phyloP scores from a whole-genome alignment of 2,888 invertebrate genomes.

The Byasa hedistus region DNA sequence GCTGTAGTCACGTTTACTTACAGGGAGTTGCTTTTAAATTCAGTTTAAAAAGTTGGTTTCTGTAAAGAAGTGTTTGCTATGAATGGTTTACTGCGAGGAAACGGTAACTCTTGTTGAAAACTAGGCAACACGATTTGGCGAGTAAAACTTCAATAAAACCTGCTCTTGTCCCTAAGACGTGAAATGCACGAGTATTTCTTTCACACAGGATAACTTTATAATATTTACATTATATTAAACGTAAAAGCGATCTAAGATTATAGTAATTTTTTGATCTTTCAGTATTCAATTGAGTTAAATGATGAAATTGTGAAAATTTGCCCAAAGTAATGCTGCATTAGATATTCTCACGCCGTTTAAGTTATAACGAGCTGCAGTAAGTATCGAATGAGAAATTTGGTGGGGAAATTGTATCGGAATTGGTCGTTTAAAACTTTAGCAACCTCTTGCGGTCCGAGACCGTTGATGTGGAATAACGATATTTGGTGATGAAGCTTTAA shows the following conservation, averaged over 20 bases:
- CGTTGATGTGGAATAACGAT: conserved; percentile 7
- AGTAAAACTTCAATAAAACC: too few species aligned
- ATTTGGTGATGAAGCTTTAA: conserved; percentile 14
- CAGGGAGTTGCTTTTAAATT: conserved; percentile 9
- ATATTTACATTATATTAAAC: too few species aligned
- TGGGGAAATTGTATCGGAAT: conserved; percentile 23
- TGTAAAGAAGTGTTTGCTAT: not conserved
- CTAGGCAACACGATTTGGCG: conserved; percentile 6
- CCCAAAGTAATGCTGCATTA: not conserved
- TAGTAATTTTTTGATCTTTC: too few species aligned
- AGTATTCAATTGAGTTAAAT: not conserved
- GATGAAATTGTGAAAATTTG: not conserved
- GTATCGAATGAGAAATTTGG: conserved; percentile 25
- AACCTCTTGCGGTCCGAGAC: conserved; percentile 23
- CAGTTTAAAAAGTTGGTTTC: conserved; percentile 8
- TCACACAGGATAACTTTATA: too few species aligned
- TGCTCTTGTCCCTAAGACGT: not conserved
- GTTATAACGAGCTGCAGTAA: conserved; percentile 23
- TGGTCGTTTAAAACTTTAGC: conserved; percentile 25
- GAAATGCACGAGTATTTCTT: not conserved
- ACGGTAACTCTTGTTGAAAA: conserved; percentile 8
- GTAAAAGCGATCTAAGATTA: too few species aligned
- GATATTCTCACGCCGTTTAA: conserved; percentile 18
- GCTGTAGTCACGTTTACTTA: not conserved
- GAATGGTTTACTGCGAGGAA: conserved; percentile 2